Conservation (phyloP, 2,797 vertebrate species). For the Fringilla coelebs region DNA sequence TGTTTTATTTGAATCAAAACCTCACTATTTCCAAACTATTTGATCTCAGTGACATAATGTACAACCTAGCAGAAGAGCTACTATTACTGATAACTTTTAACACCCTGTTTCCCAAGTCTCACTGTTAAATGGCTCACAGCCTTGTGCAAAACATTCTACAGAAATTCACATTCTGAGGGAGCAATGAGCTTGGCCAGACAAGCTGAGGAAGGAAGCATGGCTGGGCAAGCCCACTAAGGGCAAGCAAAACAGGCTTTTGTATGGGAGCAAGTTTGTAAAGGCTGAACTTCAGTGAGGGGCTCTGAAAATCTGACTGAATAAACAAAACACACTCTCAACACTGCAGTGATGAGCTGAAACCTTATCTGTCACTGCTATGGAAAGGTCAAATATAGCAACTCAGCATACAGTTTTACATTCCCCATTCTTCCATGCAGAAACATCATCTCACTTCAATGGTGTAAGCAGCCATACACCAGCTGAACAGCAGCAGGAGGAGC, state of each 20-base stretch:
- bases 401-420: not conserved
- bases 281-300: not conserved
- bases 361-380: not conserved
- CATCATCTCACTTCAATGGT: not conserved
- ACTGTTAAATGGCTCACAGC: not conserved
- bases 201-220: not conserved
- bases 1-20: not conserved
- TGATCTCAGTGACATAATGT: not conserved
- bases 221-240: not conserved
- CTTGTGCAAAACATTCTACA: not conserved
- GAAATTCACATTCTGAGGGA: not conserved
- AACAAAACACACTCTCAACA: not conserved
- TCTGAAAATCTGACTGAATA: not conserved
- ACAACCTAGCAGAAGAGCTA: not conserved
- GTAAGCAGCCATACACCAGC: not conserved
- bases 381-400: not conserved
- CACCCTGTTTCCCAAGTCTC: accelerated
- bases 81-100: not conserved
- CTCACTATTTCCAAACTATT: not conserved
- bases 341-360: not conserved
- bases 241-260: not conserved
- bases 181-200: not conserved
- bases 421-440: not conserved
- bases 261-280: not conserved
- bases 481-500: not conserved